Percentiles rank a stretch among this genome's conserved stretches.
Conservation (phyloP, 2,797 vertebrate species). For the Rhadinocentrus ornatus region DNA sequence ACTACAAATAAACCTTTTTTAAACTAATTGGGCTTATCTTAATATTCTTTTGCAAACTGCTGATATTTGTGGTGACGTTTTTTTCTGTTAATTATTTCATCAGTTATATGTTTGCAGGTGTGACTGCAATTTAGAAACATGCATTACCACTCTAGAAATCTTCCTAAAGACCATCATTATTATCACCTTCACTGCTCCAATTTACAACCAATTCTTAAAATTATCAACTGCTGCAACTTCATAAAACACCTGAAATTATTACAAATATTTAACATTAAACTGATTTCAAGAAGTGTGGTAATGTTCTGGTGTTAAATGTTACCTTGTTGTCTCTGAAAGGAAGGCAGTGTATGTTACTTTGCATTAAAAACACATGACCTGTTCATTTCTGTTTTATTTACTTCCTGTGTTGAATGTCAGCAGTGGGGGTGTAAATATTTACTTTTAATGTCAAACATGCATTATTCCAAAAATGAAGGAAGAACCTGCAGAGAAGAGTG, state of each 20-base stretch:
- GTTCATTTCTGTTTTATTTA: not conserved
- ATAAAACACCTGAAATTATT: too few species aligned
- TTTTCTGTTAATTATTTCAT: too few species aligned
- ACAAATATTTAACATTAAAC: not conserved
- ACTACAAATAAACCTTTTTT: too few species aligned
- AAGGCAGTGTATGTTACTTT: not conserved
- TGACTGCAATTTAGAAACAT: too few species aligned
- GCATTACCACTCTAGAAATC: too few species aligned
- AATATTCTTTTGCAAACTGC: not conserved
- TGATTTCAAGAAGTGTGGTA: not conserved
- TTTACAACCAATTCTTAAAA: too few species aligned
- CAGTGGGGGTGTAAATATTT: not conserved
- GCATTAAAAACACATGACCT: constrained; percentile 5
- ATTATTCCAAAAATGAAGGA: not conserved
- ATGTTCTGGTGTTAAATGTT: not conserved
- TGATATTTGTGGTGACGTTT: not conserved
- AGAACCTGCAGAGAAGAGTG: not conserved
- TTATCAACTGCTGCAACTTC: too few species aligned
- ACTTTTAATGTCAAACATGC: not conserved
- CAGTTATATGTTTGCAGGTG: too few species aligned
- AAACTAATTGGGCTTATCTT: too few species aligned
- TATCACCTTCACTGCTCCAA: too few species aligned
- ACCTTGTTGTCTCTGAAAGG: not conserved
- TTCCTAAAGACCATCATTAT: too few species aligned
- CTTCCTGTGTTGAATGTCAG: not conserved